Base-by-base conservation (phyloP, 2,888 invertebrate genomes). In the Apotomis turbidana region DNA sequence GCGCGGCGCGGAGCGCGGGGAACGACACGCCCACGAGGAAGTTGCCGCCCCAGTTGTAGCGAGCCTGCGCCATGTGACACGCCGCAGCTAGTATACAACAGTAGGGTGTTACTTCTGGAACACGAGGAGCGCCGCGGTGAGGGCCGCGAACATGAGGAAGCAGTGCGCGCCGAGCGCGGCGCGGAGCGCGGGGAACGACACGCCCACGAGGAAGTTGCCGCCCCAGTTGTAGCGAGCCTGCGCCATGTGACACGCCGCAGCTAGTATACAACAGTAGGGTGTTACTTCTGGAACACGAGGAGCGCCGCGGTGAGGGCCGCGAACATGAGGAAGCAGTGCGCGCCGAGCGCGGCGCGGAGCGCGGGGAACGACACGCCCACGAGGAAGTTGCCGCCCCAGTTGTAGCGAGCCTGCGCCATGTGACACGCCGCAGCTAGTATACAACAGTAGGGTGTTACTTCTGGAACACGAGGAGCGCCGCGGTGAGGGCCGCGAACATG, bases 331-430 rank as follows among this genome's bases (percentile, higher is more conserved):
- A 97, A 98, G 6, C 96, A 96, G 80, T 95, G 95, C 3, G 97
- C 93, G 0, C 96, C 96, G 76, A 97, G 94, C 49, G 88, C 79
- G 13, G 85, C 87, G 76, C 96, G 91, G 83, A 97, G 83, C 10
- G 91, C 87, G 8, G 96, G 96, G 89, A 97, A 97, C 36, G 95
- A 91, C 94, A 97, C 95, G 49, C 97, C 98, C 74, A 98, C 96
- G 5, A 97, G 15, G 83, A 98, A 97, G 93, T 98, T 98, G 59
- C 97, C 97, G 0, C 95, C 94, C 98, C 98, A 98, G 86, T 98
- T 98, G 74, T 8, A 44, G 44, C 8, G 44, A 44, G 44, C 44
- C 44, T n/a, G n/a, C n/a, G n/a, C n/a, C 44, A 1, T 15, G 15
- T 15, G 15, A 15, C 15, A n/a, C n/a, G n/a, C n/a, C n/a, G n/a